Percentiles rank a stretch among this genome's conserved stretches.
phyloP scores from a whole-genome alignment of 2,113 vertebrate genomes.

The Onychostoma macrolepis region DNA sequence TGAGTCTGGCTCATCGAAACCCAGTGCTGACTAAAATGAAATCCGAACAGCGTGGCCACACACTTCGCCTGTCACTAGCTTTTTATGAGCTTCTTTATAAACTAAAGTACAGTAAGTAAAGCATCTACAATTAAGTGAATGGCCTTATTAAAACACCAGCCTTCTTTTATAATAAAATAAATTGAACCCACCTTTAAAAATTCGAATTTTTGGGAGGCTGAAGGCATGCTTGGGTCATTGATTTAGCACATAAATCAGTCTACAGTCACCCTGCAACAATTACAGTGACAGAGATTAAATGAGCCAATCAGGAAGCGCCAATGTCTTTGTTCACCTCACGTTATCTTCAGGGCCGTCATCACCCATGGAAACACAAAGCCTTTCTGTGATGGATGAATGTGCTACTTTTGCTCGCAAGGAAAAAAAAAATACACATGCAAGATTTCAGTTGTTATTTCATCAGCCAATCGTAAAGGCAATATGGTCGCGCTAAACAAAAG shows the following conservation, averaged over 20 bases:
- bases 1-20: conserved; percentile 35
- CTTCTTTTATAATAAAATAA: not conserved
- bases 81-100: not conserved
- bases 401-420: conserved; percentile 40
- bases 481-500: conserved; percentile 53
- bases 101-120: not conserved
- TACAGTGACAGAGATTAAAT: conserved; percentile 61
- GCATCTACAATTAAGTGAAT: not conserved
- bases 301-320: conserved; percentile 58
- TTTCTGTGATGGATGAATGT: conserved; percentile 54
- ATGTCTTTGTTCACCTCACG: conserved; percentile 58
- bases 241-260: conserved; percentile 62
- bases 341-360: conserved; percentile 59
- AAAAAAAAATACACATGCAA: conserved; percentile 35
- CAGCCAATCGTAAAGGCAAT: conserved; percentile 46
- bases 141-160: not conserved
- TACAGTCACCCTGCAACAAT: conserved; percentile 46
- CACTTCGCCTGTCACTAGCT: not conserved
- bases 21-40: conserved; percentile 29
- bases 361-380: conserved; percentile 47
- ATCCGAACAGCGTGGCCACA: not conserved
- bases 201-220: too few species aligned
- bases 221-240: conserved; percentile 53
- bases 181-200: not conserved
- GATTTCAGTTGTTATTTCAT: conserved; percentile 55